These are phyloP conservation scores for Cephus nigrinus DNA, from an alignment of 2,888 invertebrate species.

Conservation along the genomic window DNA sequence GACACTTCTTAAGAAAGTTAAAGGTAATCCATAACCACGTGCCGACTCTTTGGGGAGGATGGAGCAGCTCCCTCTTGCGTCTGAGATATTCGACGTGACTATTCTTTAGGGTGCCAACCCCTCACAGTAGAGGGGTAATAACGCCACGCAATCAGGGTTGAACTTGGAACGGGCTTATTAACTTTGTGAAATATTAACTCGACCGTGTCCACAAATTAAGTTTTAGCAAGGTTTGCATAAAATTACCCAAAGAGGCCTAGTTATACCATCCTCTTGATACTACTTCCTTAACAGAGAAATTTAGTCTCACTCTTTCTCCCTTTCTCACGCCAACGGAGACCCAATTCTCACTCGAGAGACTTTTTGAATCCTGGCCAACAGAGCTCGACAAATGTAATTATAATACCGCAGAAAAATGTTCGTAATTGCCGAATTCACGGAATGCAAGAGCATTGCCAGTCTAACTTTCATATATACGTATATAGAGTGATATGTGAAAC, in stretches of 20 bases:
- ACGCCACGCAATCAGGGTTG: conserved; percentile 6
- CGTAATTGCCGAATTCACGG: conserved; percentile 42
- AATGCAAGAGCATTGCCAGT: neutral
- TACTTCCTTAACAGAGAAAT: neutral
- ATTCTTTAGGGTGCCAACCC: neutral
- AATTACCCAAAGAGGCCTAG: conserved; percentile 20
- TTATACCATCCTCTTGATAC: neutral
- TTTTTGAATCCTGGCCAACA: conserved; percentile 47
- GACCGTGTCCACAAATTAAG: conserved; percentile 24
- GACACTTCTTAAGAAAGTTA: no score
- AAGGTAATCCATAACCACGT: neutral
- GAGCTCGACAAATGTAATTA: conserved; percentile 40
- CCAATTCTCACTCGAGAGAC: conserved; percentile 28
- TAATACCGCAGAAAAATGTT: conserved; percentile 39
- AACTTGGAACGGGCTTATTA: conserved; percentile 19
- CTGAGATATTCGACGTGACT: neutral
- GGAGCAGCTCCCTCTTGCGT: neutral
- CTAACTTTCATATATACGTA: no score
- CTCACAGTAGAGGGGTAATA: neutral
- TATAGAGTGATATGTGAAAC: neutral
- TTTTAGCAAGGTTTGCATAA: conserved; percentile 21
- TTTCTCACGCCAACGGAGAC: conserved; percentile 8
- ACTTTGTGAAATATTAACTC: conserved; percentile 24
- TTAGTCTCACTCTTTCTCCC: neutral
- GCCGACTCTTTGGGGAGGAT: neutral